Evolutionary conservation across 2,888 invertebrate genomes (phyloP), one percentile per base, ranked within the genome.

Genomic region (Crossocerus cetratus): DNA sequence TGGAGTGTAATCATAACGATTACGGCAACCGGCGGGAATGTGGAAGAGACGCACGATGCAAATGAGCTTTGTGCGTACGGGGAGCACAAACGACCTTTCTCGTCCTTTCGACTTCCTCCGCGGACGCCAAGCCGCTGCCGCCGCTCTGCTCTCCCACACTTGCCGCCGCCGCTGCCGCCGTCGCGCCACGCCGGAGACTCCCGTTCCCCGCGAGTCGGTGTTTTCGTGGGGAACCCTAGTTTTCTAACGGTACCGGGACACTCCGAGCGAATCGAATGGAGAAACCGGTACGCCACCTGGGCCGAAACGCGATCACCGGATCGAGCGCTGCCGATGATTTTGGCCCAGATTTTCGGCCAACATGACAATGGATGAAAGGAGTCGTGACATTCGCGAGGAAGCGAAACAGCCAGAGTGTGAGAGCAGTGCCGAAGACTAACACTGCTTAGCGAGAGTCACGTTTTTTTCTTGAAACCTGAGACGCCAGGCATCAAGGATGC

Each of bases 221-320:
- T 56, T 49, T 49, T 49, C 69, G 72, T 45, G 42, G 20, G 53
- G 43, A 56, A 23, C 45, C 18, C 42, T 63, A 45, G 22, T 59
- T 58, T 44, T 57, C 54, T 81, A 80, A 80, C 79, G 74, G 77
- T 49, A 72, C 16, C 64, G 4, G 16, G 44, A 16, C 62, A 60
- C 67, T 54, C 55, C 58, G 65, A 72, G 60, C 75, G 69, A 69
- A 60, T 54, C 71, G 43, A 69, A 72, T 72, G 61, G 53, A 2
- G 21, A n/a, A 64, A 65, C 69, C 67, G 42, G 20, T 22, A 11
- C 32, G 55, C 42, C 20, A 32, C 44, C n/a, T 13, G 14, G 42
- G 43, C n/a, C 61, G 65, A 56, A 65, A 20, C 22, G n/a, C 63
- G 45, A 11, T 14, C 14, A 61, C 21, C 21, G 22, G 5, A 32